A percentile compares a stretch with the other conserved stretches of the same genome.
Conservation (phyloP, 2,113 vertebrate species). For the Ailurus styani region DNA sequence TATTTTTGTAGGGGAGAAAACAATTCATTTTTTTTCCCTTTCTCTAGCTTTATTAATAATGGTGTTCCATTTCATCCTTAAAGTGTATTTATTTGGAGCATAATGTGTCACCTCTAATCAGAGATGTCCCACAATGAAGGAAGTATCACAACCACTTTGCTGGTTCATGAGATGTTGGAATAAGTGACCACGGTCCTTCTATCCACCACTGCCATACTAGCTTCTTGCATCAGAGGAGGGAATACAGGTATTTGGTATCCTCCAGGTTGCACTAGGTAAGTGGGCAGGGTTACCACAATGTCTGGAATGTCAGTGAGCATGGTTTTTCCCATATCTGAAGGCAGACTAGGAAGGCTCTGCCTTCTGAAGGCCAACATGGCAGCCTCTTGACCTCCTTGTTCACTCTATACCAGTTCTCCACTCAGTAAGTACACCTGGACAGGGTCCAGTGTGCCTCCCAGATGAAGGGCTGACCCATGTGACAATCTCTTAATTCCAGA, state of each 20-base stretch:
- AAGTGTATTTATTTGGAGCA: background rate
- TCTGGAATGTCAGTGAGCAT: background rate
- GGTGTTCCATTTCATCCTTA: background rate
- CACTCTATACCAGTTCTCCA: background rate
- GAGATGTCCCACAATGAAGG: background rate
- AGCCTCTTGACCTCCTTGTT: too few species aligned
- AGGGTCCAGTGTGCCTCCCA: accelerated
- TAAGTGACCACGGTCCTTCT: background rate
- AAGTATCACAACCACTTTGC: background rate
- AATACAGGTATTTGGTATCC: accelerated
- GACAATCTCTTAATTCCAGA: background rate
- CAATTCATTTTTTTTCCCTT: background rate
- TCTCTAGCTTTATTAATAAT: background rate
- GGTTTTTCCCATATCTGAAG: background rate
- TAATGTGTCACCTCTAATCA: background rate
- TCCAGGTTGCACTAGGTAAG: too few species aligned
- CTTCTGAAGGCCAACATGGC: accelerated
- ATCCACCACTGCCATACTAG: accelerated
- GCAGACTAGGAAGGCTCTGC: background rate
- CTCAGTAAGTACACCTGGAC: background rate
- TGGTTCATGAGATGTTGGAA: background rate
- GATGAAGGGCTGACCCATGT: background rate
- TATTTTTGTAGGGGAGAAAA: background rate
- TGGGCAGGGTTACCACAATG: accelerated
- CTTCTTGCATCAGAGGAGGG: background rate